A percentile compares a stretch with the other conserved stretches of the same genome.
Conservation (phyloP, 2,113 vertebrate genomes). For the Xyliphius kryptos region DNA sequence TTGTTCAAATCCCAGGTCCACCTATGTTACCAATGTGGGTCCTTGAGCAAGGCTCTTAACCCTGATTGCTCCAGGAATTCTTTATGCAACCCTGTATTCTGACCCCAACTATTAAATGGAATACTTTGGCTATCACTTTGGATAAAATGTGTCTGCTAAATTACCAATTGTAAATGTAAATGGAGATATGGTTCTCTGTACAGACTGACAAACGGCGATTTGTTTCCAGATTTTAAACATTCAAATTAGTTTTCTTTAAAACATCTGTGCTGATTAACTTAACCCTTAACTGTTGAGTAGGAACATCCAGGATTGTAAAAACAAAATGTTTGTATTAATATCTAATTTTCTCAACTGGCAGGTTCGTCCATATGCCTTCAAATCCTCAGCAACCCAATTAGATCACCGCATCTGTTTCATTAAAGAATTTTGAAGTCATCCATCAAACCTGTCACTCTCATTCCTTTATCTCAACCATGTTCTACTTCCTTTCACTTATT, state of each 20-base stretch:
- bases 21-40: no score
- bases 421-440: constrained; percentile 52
- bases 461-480: not conserved
- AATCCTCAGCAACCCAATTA: constrained; percentile 62
- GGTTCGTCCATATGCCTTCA: constrained; percentile 39
- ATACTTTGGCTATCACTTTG: no score
- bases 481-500: constrained; percentile 1
- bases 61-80: no score
- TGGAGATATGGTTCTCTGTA: no score
- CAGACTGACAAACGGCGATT: no score
- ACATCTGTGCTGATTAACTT: constrained; percentile 29
- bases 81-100: no score
- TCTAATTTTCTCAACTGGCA: constrained; percentile 47
- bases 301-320: constrained; percentile 37
- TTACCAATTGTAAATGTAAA: no score
- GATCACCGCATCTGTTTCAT: constrained; percentile 63
- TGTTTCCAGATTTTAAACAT: no score
- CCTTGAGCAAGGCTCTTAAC: no score
- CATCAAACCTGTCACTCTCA: constrained; percentile 56
- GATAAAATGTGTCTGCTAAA: no score
- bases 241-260: not conserved
- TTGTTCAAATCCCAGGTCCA: no score
- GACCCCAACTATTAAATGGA: no score
- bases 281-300: constrained; percentile 40
- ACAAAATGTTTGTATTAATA: constrained; percentile 47